A percentile compares a stretch with the other conserved stretches of the same genome.
Conservation (phyloP, 1,140 invertebrate genomes). For the Carposina sasakii region DNA sequence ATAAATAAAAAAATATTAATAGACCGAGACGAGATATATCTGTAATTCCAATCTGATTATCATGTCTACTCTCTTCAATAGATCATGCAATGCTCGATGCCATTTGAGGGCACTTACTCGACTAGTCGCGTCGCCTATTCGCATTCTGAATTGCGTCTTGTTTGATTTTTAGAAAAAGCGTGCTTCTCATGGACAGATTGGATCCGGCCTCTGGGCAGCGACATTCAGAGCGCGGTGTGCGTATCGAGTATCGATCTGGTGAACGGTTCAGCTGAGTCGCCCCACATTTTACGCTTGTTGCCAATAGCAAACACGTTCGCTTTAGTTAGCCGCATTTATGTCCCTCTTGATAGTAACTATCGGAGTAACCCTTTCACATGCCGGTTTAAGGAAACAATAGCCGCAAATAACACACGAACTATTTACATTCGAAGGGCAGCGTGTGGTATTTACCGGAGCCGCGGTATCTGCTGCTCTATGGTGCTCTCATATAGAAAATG, state of each 20-base stretch:
- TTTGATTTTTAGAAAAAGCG: slow-evolving; percentile 15
- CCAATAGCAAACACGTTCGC: slow-evolving; percentile 34
- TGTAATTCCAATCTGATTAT: too few relatives aligned
- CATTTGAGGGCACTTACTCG: too few relatives aligned
- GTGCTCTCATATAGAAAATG: too few relatives aligned
- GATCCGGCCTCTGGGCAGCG: slow-evolving; percentile 43
- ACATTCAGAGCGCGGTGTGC: slow-evolving; percentile 51
- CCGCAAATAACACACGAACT: slow-evolving; percentile 22
- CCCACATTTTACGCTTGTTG: slow-evolving; percentile 57
- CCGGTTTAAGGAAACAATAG: slow-evolving; percentile 34
- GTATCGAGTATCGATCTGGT: slow-evolving; percentile 62
- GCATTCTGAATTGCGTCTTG: too few relatives aligned
- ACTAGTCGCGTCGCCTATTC: too few relatives aligned
- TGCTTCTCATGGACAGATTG: slow-evolving; percentile 23
- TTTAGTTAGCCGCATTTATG: slow-evolving; percentile 19
- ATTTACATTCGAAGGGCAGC: slow-evolving; percentile 22
- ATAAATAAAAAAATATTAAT: too few relatives aligned
- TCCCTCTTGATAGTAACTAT: too few relatives aligned
- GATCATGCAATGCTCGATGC: too few relatives aligned
- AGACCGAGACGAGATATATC: too few relatives aligned
- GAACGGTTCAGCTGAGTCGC: slow-evolving; percentile 51
- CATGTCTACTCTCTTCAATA: too few relatives aligned
- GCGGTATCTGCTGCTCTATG: too few relatives aligned
- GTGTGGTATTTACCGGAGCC: too few relatives aligned
- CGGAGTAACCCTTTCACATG: background rate